Evolutionary conservation across 2,888 invertebrate genomes (phyloP).

Genomic region (Chaitophorus viminalis): DNA sequence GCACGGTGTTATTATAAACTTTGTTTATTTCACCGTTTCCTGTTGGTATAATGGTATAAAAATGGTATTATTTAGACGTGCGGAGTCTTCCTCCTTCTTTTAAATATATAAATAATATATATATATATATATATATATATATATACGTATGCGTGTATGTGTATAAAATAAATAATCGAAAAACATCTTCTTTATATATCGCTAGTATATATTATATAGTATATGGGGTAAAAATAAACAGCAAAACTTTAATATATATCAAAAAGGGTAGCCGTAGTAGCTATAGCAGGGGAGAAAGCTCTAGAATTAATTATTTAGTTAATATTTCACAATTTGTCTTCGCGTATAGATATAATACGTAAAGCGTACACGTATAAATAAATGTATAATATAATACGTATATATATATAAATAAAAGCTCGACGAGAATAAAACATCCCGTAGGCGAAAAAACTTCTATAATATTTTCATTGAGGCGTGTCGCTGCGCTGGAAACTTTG

Average conservation of each 20-base stretch:
- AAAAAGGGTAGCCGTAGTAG: background rate
- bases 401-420: conserved; percentile 14
- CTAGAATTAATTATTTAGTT: conserved; percentile 35
- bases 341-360: background rate
- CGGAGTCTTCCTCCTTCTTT: conserved; percentile 23
- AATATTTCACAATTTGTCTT: conserved; percentile 46
- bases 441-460: conserved; percentile 35
- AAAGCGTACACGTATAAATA: background rate
- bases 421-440: conserved; percentile 43
- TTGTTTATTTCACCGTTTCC: conserved; percentile 61
- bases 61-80: conserved; percentile 47
- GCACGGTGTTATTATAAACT: conserved; percentile 61
- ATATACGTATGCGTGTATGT: background rate
- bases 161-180: conserved; percentile 54
- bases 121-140: conserved; percentile 16
- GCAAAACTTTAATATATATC: conserved; percentile 33
- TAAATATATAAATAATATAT: conserved; percentile 14
- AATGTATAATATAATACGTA: background rate
- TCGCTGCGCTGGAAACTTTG: conserved; percentile 25
- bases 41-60: conserved; percentile 56
- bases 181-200: conserved; percentile 27
- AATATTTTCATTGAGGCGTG: conserved; percentile 49
- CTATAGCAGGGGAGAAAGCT: background rate
- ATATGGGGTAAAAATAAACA: conserved; percentile 32
- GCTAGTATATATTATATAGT: background rate